Evolutionary conservation across 2,888 invertebrate species (phyloP), one percentile per base, ranked within the genome.

Genomic region (Diarsia brunnea): DNA sequence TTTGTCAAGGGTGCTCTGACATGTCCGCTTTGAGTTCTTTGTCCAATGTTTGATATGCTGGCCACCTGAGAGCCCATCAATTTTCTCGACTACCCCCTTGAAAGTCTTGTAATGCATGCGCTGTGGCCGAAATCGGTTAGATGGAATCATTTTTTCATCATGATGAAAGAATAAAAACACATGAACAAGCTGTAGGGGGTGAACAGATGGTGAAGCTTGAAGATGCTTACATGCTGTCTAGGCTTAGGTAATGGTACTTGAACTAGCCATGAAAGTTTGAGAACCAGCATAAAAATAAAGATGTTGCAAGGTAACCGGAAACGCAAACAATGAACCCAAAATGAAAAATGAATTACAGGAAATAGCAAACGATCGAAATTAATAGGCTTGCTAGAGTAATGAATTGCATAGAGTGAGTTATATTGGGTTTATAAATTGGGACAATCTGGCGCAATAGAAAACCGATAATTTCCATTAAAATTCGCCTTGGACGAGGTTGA

Each of bases 361-460:
- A 49, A 58, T 27, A 5, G 10, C 27, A 14, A 27, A 24, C 49
- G 19, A 55, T 58, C 14, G 8, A 31, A 38, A 60, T 47, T 27
- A 68, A 66, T 55, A 45, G 21, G 5, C 21, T 53, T 0, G 1
- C 4, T 58, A 19, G 27, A 31, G 2, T 19, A 31, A 8, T n/a
- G 7, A 21, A 61, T 27, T 51, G 24, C 12, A 19, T 43, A 45
- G 12, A 53, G 43, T n/a, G 47, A 14, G 27, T 19, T 31, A 60
- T 24, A 72, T 74, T 63, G 27, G 24, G 16, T 47, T 63, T 45
- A 21, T 31, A 24, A 76, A 61, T 77, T 61, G 24, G 14, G 31
- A 67, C 51, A 60, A 51, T 53, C 43, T 43, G 11, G 19, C 3
- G 58, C 24, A 49, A 49, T 63, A 65, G 66, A 69, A 53, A 76